Evolutionary conservation across 2,888 invertebrate species (phyloP), one percentile per base, ranked within the genome.

Genomic region (Ochropleura leucogaster): DNA sequence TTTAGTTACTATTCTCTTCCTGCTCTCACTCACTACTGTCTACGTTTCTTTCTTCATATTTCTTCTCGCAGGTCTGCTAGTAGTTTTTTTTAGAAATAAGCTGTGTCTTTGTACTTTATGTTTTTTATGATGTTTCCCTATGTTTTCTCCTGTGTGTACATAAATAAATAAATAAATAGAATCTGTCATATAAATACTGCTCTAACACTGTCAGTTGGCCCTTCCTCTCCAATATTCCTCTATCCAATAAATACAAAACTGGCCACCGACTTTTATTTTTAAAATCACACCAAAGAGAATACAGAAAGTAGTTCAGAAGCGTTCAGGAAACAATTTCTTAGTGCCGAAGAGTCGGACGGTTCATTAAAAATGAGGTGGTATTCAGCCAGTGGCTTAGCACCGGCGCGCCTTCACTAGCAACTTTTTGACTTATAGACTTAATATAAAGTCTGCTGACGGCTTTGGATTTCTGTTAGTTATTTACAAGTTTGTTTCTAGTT

Each of bases 341-440:
- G 80, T 53, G 71, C 77, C 71, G 57, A 81, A 78, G 82, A 80
- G 79, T 81, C 79, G 66, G 74, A 82, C 53, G 82, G 80, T 88
- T 90, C 91, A 91, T 91, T 92, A 92, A 91, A 92, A 90, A 90
- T 91, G 88, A 88, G 90, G 86, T 84, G 84, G 77, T 75, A 71
- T 67, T 77, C 75, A 68, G 79, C 74, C 65, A 86, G 80, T 82
- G 83, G 87, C 88, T 89, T 85, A 85, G 85, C 86, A 88, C 86
- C 87, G 89, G 86, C 87, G 82, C 67, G 84, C 85, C 87, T 89
- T 85, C 87, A 87, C 89, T 88, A 84, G 85, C 82, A 89, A 91
- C 88, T 91, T 87, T 87, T 76, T 85, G 88, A 90, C 90, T 91
- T 89, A 91, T 84, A 84, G 86, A 89, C 88, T 89, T 89, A 85